Conservation (phyloP, 2,113 vertebrate genomes). For the Bos javanicus region DNA sequence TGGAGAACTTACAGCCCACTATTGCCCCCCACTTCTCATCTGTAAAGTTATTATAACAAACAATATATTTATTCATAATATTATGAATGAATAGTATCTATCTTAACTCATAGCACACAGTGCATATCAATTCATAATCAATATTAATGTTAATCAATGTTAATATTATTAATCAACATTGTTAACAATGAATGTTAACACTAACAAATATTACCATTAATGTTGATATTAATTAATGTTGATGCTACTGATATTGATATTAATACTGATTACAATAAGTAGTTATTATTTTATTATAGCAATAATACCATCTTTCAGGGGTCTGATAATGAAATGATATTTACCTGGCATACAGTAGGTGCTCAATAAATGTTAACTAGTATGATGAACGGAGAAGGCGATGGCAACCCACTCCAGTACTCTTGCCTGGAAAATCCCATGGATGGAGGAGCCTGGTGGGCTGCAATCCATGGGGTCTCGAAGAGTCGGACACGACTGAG, state of each 20-base stretch:
- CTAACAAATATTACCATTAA: background rate
- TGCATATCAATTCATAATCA: background rate
- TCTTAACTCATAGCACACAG: background rate
- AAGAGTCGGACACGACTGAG: too few species aligned
- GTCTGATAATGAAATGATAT: background rate
- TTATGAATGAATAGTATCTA: background rate
- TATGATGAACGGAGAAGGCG: background rate
- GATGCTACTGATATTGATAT: background rate
- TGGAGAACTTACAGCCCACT: background rate
- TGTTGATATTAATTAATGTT: background rate
- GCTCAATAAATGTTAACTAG: background rate
- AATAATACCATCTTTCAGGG: background rate
- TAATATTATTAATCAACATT: background rate
- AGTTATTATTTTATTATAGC: background rate
- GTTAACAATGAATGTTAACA: background rate
- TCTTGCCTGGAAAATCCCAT: too few species aligned
- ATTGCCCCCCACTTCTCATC: background rate
- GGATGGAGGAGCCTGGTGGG: too few species aligned
- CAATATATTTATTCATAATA: background rate
- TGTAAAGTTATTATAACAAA: constrained; percentile 24
- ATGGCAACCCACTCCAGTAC: too few species aligned
- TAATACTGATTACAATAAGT: background rate
- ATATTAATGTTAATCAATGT: background rate
- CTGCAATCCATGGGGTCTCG: too few species aligned
- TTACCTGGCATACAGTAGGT: background rate